These are phyloP conservation scores for Trilocha varians DNA, from an alignment of 2,888 invertebrate species.

Conservation along the genomic window DNA sequence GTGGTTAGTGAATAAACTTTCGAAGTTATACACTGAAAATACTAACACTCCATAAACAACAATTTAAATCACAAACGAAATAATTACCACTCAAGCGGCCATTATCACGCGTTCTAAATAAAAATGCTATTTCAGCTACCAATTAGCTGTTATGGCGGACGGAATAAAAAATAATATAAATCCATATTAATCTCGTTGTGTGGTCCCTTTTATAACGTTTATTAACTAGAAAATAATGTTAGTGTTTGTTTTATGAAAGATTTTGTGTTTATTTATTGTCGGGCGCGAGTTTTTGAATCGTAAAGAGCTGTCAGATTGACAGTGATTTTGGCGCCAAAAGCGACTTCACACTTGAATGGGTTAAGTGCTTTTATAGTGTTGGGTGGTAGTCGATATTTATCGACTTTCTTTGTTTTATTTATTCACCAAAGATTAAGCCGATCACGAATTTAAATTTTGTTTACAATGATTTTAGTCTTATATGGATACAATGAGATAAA, in stretches of 20 bases:
- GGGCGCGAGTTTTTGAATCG: slow-evolving; percentile 35
- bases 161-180: slow-evolving; percentile 12
- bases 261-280: slow-evolving; percentile 39
- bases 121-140: slow-evolving; percentile 10
- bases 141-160: slow-evolving; percentile 19
- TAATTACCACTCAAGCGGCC: background rate
- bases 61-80: too few species aligned
- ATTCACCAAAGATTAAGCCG: background rate
- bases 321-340: slow-evolving; percentile 53
- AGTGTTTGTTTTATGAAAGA: slow-evolving; percentile 30
- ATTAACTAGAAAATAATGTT: slow-evolving; percentile 45
- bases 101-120: background rate
- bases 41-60: too few species aligned
- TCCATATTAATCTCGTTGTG: slow-evolving; percentile 36
- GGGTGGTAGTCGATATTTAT: background rate
- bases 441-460: too few species aligned
- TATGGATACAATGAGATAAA: too few species aligned
- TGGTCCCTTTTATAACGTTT: slow-evolving; percentile 46
- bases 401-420: background rate
- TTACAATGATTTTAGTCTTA: too few species aligned
- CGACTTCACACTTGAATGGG: background rate
- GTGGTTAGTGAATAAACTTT: too few species aligned
- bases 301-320: slow-evolving; percentile 40
- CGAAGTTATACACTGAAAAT: too few species aligned
- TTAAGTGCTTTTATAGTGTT: background rate